A percentile compares a stretch with the other conserved stretches of the same genome.
Conservation (phyloP, 2,888 invertebrate species). For the Meganola albula region DNA sequence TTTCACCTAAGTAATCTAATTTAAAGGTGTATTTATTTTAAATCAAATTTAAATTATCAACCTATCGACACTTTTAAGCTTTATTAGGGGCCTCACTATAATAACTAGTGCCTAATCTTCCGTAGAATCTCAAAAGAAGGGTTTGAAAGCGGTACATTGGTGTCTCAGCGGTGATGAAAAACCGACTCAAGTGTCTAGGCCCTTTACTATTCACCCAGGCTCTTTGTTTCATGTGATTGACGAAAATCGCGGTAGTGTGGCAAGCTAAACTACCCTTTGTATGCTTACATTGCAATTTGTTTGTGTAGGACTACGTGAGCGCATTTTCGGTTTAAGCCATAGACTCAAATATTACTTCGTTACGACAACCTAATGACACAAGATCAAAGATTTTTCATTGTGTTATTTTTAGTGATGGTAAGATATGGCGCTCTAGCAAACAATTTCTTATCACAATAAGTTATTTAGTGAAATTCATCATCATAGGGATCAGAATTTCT, state of each 20-base stretch:
- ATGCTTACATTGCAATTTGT: slow-evolving; percentile 41
- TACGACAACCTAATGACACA: no score
- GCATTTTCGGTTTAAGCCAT: slow-evolving; percentile 26
- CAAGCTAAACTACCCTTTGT: slow-evolving; percentile 22
- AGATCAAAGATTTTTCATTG: no score
- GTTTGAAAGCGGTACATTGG: slow-evolving; percentile 60
- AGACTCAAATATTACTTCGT: no score
- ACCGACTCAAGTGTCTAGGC: slow-evolving; percentile 58
- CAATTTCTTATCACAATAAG: no score
- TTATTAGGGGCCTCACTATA: slow-evolving; percentile 49
- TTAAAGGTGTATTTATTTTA: no score
- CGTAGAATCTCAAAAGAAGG: slow-evolving; percentile 71
- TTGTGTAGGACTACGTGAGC: slow-evolving; percentile 31
- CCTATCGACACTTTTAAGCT: no score
- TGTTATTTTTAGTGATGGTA: no score
- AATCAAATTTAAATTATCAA: no score
- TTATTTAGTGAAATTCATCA: no score
- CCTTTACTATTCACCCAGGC: slow-evolving; percentile 69
- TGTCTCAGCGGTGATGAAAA: slow-evolving; percentile 71
- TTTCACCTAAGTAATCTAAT: no score
- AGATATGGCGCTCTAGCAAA: no score
- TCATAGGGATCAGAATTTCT: no score
- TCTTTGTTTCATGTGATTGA: slow-evolving; percentile 70
- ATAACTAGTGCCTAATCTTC: slow-evolving; percentile 74
- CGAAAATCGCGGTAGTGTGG: slow-evolving; percentile 55